Evolutionary conservation across 2,888 invertebrate species (phyloP), one percentile per base, ranked within the genome.

Genomic region (Nebria salina): DNA sequence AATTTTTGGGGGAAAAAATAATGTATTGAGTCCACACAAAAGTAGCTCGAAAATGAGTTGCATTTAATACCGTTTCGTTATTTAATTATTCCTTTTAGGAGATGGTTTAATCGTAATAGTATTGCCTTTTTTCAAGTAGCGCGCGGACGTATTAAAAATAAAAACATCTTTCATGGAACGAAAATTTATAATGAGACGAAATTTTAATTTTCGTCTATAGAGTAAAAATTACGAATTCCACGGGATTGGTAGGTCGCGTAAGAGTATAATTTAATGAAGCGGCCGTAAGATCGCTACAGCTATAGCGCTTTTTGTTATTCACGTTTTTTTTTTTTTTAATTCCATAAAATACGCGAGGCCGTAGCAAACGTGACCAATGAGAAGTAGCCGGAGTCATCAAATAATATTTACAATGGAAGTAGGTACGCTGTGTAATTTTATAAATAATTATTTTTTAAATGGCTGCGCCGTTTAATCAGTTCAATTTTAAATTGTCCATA

Each of bases 141-240:
- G 41, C 34, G 65, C 73, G 15, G 65, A 72, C 64, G 13, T 54
- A 34, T 72, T 65, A 72, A 78, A 54, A 70, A 77, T 78, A 73
- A 78, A 77, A 78, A 72, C 64, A 72, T 20, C 65, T 77, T 78
- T 41, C 13, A 34, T 72, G 65, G 64, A 78, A 72, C 78, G 73
- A 73, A 78, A 73, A 78, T 78, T 78, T 78, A 78, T 78, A 78
- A 78, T 42, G 25, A 43, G 43, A 20, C 20, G 20, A 75, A 79
- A 74, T 79, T 74, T 74, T 79, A 65, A 79, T 79, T 74, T 75
- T 74, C 74, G 68, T 75, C 8, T 54, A 79, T 65, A 70, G 73
- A 78, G 66, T 75, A 75, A 79, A 79, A 79, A 79, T 79, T 79
- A 74, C 26, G 66, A 66, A 79, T 74, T 20, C 74, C 70, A 70